These are phyloP conservation scores for Rhyzopertha dominica DNA, from an alignment of 1,140 invertebrate genomes.

Conservation along the genomic window DNA sequence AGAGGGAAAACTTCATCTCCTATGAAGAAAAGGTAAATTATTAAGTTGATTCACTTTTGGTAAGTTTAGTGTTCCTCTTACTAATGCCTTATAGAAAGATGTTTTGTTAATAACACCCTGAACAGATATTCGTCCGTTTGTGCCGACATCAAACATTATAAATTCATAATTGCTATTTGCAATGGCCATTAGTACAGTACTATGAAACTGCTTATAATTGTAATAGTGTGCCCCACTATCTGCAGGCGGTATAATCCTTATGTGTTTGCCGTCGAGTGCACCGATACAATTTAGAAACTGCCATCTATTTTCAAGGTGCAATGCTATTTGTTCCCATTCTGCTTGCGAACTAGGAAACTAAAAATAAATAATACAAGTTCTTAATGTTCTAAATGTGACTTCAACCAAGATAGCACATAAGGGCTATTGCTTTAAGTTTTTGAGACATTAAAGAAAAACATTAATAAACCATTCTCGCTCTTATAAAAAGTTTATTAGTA, in stretches of 20 bases:
- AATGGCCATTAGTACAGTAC: conserved; percentile 8
- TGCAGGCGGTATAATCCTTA: conserved; percentile 8
- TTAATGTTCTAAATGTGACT: too few species aligned
- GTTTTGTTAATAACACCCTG: conserved; percentile 9
- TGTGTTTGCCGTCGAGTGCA: conserved; percentile 15
- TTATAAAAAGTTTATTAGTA: too few species aligned
- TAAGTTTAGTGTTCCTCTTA: conserved; percentile 7
- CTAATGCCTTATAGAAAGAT: conserved; percentile 1
- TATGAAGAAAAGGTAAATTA: conserved; percentile 7
- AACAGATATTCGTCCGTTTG: conserved; percentile 14
- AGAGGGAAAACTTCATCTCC: conserved; percentile 11
- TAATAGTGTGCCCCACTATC: conserved; percentile 5
- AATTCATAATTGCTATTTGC: conserved; percentile 11
- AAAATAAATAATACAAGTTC: conserved; percentile 1
- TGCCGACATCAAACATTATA: conserved; percentile 9
- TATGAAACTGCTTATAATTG: conserved; percentile 15
- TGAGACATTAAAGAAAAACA: too few species aligned
- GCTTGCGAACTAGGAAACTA: conserved; percentile 1
- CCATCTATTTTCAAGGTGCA: conserved; percentile 8
- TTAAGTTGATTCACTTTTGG: conserved; percentile 1
- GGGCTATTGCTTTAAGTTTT: too few species aligned
- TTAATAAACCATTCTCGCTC: too few species aligned
- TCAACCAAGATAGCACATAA: too few species aligned
- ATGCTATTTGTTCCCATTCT: conserved; percentile 6
- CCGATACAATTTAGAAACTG: conserved; percentile 13